These are phyloP conservation scores for Leptoteleia sp. DNA, from an alignment of 1,140 invertebrate species.

Conservation along the genomic window DNA sequence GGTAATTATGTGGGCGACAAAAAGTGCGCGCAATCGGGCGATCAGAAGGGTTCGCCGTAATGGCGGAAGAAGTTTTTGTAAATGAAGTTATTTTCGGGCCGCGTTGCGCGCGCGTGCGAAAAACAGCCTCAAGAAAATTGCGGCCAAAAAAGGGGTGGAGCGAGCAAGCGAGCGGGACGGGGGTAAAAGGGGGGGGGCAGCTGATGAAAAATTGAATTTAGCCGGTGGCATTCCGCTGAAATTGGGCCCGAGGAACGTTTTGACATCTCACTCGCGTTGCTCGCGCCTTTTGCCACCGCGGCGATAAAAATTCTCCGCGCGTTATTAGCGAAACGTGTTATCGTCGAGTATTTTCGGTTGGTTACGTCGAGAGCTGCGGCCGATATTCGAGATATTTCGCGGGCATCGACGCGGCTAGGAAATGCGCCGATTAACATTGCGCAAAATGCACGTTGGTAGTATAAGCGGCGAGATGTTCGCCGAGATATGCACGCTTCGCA, in stretches of 20 bases:
- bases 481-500: conserved; percentile 1
- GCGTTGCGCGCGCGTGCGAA: no score
- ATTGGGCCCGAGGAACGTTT: conserved; percentile 22
- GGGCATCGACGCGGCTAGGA: background rate
- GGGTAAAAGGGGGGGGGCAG: conserved; percentile 2
- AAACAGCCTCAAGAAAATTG: no score
- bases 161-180: background rate
- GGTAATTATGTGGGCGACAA: conserved; percentile 42
- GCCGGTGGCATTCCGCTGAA: conserved; percentile 23
- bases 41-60: conserved; percentile 17
- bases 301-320: conserved; percentile 23
- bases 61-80: conserved; percentile 34
- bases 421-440: background rate
- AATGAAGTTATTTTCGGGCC: conserved; percentile 46
- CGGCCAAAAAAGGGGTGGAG: no score
- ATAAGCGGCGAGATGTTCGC: background rate
- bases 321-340: conserved; percentile 20
- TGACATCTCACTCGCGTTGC: conserved; percentile 29
- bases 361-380: no score
- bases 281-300: background rate
- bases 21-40: conserved; percentile 29
- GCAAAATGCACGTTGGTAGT: background rate
- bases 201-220: conserved; percentile 47
- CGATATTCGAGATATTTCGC: background rate
- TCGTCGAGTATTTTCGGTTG: no score